Evolutionary conservation across 2,888 invertebrate species (phyloP), one percentile per base, ranked within the genome.

Genomic region (Poecilobothrus nobilitatus): DNA sequence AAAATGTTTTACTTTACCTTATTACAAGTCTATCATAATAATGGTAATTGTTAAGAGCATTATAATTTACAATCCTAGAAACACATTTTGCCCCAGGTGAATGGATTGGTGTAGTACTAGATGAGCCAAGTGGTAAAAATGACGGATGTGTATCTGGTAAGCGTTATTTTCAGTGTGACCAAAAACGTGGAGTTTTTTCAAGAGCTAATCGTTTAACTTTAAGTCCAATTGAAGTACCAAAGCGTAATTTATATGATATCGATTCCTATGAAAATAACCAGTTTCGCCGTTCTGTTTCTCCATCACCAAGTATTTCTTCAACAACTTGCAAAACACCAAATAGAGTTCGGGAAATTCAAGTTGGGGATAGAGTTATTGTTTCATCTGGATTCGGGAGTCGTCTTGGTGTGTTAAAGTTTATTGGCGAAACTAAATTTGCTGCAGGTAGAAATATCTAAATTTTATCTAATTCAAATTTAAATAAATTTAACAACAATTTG

Each of bases 21-120:
- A n/a, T n/a, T n/a, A n/a, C n/a, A n/a, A n/a, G n/a, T n/a, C n/a
- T n/a, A n/a, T n/a, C n/a, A n/a, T n/a, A n/a, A n/a, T n/a, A n/a
- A n/a, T n/a, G n/a, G n/a, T n/a, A n/a, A n/a, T n/a, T n/a, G n/a
- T n/a, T n/a, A n/a, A n/a, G n/a, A n/a, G n/a, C n/a, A n/a, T 64
- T 22, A 22, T 15, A 68, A 70, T 61, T 91, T 96, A 27, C 2
- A 27, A 27, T 5, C 69, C 95, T 97, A 41, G 94, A 94, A 78
- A 95, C 97, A 67, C 94, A 96, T 81, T 97, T 98, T 84, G 97
- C 97, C 20, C 94, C 95, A 22, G 98, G 98, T 71, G 95, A 97
- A 73, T 99, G 97, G 97, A 97, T 96, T 66, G 98, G 97, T 67
- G 90, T 99, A 71, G 97, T 95, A 71, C 88, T 99, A 74, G 97